Percentiles rank a stretch among this genome's conserved stretches.
Evolutionary conservation across 2,888 invertebrate species (phyloP).

Genomic region (Acanthosepion pharaonis): DNA sequence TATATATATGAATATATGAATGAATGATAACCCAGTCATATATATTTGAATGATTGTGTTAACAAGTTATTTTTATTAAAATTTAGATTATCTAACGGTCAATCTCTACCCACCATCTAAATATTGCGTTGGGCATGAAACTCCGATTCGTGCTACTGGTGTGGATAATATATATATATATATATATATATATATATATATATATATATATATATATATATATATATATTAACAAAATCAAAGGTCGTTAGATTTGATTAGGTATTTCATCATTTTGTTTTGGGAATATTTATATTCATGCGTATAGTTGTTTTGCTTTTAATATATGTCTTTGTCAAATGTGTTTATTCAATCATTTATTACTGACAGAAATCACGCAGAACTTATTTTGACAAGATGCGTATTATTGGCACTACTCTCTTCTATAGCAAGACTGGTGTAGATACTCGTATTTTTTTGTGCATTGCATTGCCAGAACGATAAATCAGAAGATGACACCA

Average conservation of each 20-base stretch:
- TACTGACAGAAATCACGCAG: neutral
- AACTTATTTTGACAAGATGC: neutral
- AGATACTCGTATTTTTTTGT: neutral
- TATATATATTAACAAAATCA: neutral
- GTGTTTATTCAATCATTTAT: neutral
- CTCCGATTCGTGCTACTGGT: too few species aligned
- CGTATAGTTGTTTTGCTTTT: neutral
- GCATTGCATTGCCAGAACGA: conserved; percentile 33
- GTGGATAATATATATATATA: too few species aligned
- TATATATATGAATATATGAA: too few species aligned
- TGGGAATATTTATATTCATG: neutral
- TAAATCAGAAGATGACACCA: conserved; percentile 33
- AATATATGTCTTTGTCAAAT: neutral
- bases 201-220: neutral
- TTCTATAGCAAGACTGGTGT: neutral
- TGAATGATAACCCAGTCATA: too few species aligned
- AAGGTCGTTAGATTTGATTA: neutral
- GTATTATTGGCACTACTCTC: neutral
- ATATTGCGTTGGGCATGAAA: too few species aligned
- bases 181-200: too few species aligned
- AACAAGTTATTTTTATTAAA: too few species aligned
- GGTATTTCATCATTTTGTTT: neutral
- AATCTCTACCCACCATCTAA: too few species aligned
- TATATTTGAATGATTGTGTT: too few species aligned
- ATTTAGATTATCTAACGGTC: too few species aligned